Base-by-base conservation (phyloP, 2,113 vertebrate species). In the Periophthalmus modestus region DNA sequence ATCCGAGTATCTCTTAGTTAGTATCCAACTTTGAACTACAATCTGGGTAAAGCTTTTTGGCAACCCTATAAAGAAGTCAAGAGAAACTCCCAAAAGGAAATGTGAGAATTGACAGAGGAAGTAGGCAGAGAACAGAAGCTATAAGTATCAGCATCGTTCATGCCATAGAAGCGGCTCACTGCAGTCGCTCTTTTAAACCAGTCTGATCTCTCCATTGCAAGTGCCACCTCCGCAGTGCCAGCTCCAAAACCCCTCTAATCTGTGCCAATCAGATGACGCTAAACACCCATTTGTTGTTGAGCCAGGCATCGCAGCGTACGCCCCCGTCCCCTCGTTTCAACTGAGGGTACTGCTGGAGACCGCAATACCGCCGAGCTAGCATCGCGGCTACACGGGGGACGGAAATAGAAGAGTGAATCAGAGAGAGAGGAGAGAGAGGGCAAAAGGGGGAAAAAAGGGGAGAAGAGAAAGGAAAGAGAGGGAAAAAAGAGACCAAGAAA, bases 331-430 rank as follows among this genome's bases (percentile, higher is more conserved):
- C 82, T 83, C 84, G 66, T 78, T 84, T 79, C 85, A 74, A 73
- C 75, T 85, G 70, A 66, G 75, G 70, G 24, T 13, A 4, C 10
- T 18, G 28, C 79, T 74, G 78, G 77, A 82, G 78, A 86, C 84
- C 83, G 85, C 15, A 39, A 79, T 72, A 77, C 87, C 88, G 79
- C 14, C 28, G 28, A 28, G 77, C 73, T 78, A 79, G 77, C 82
- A 74, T 77, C 2, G 28, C 68, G 62, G 66, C 68, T 65, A 62
- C 33, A 33, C 59, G 66, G 82, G 66, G 81, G 91, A 93, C 89
- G 76, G 89, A 92, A 93, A 89, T 90, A 92, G 89, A 84, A 61
- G 83, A 81, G 89, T 78, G 90, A 90, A 84, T 84, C 89, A 89
- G 73, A 82, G 82, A 88, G 78, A 83, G 82, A 55, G 9, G 18